phyloP scores from a whole-genome alignment of 2,888 invertebrate species.

The Andrena hattorfiana region DNA sequence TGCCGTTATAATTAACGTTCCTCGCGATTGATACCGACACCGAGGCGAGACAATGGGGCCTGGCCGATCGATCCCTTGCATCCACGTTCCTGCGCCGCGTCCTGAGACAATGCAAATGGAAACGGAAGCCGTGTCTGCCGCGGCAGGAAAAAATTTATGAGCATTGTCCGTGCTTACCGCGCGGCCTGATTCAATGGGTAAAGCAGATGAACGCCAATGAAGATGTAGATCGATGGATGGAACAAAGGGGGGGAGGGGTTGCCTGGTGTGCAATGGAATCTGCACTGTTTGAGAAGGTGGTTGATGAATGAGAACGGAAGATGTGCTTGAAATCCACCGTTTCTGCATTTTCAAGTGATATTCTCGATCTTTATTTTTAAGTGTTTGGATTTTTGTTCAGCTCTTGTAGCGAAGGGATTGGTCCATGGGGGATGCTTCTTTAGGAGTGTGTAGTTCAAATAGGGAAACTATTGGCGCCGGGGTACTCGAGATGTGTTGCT shows the following conservation, averaged over 20 bases:
- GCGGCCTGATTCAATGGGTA: conserved; percentile 34
- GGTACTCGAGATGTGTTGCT: no score
- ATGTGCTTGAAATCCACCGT: no score
- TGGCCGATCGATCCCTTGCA: conserved; percentile 50
- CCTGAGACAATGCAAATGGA: conserved; percentile 46
- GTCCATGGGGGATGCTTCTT: no score
- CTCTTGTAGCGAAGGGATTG: no score
- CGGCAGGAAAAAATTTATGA: conserved; percentile 54
- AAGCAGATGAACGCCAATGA: conserved; percentile 28
- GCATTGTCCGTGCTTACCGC: conserved; percentile 43
- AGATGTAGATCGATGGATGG: conserved; percentile 24
- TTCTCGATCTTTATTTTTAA: no score
- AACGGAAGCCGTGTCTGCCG: conserved; percentile 41
- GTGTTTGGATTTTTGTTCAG: no score
- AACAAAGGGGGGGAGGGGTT: background rate
- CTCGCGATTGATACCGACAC: conserved; percentile 51
- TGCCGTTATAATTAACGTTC: conserved; percentile 58
- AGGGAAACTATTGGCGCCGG: no score
- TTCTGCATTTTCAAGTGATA: no score
- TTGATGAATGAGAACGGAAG: no score
- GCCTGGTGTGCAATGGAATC: conserved; percentile 1
- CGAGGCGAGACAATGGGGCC: conserved; percentile 49
- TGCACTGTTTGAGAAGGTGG: background rate
- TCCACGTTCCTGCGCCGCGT: conserved; percentile 19
- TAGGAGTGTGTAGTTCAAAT: no score